phyloP scores from a whole-genome alignment of 2,797 vertebrate genomes.

The Hypotaenidia okinawae region DNA sequence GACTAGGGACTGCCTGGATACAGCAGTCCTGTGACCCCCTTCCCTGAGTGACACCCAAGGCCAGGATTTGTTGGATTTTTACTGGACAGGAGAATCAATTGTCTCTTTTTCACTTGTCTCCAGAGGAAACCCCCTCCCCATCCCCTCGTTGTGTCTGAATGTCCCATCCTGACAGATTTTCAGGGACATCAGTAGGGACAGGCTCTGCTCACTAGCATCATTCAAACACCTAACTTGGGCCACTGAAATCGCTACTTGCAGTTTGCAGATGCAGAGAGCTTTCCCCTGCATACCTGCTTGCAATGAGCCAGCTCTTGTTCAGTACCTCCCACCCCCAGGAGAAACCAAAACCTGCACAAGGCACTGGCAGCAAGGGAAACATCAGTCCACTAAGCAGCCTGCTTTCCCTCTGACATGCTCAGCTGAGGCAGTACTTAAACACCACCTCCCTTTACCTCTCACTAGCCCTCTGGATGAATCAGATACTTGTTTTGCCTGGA shows the following conservation, averaged over 20 bases:
- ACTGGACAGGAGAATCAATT: background rate
- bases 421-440: background rate
- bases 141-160: background rate
- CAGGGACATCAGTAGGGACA: background rate
- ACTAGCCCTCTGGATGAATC: background rate
- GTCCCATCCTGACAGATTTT: background rate
- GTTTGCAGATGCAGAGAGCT: background rate
- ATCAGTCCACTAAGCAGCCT: background rate
- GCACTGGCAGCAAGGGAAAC: background rate
- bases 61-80: background rate
- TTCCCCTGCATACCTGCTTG: background rate
- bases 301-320: background rate
- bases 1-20: background rate
- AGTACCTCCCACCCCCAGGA: background rate
- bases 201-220: background rate
- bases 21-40: background rate
- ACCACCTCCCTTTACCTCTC: background rate
- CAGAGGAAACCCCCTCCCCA: background rate
- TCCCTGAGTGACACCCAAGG: background rate
- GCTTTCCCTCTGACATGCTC: background rate
- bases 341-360: background rate
- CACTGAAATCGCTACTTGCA: background rate
- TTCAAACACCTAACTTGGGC: background rate
- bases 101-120: background rate
- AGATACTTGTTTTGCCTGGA: background rate